phyloP scores from a whole-genome alignment of 2,113 vertebrate species.

The Catharus bicknelli region DNA sequence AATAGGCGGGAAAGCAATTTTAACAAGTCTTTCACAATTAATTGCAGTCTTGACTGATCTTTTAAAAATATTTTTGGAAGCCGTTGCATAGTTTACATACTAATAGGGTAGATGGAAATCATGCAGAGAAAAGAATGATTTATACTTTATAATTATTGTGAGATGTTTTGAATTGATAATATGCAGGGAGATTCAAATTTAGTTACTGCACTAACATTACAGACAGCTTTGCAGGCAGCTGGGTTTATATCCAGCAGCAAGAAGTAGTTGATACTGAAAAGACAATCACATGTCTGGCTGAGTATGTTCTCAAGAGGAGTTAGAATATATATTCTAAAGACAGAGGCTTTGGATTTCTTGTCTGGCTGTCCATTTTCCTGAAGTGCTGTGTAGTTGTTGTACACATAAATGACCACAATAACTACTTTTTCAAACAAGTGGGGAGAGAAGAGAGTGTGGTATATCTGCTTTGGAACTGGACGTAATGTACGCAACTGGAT shows the following conservation, averaged over 20 bases:
- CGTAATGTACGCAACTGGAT: rapidly evolving
- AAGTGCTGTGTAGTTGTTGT: background rate
- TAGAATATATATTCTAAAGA: background rate
- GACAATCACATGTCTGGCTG: background rate
- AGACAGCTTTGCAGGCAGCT: background rate
- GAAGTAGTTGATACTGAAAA: background rate
- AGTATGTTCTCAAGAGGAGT: background rate
- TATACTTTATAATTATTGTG: slow-evolving; percentile 8
- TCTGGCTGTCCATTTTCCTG: background rate
- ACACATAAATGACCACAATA: background rate
- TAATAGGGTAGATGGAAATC: background rate
- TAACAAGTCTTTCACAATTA: background rate
- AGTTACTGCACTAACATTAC: background rate
- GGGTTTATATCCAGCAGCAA: background rate
- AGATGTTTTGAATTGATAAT: slow-evolving; percentile 5
- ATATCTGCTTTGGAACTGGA: background rate
- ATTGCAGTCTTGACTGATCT: background rate
- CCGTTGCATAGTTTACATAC: background rate
- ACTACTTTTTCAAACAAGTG: background rate
- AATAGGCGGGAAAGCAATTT: background rate
- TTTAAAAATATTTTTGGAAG: slow-evolving; percentile 27
- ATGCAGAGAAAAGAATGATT: background rate
- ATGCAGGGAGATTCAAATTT: background rate
- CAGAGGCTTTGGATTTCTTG: background rate
- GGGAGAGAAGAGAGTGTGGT: too few relatives aligned